A percentile compares a stretch with the other conserved stretches of the same genome.
Evolutionary conservation across 1,140 invertebrate species (phyloP).

Genomic region (Trichomalopsis sarcophagae): DNA sequence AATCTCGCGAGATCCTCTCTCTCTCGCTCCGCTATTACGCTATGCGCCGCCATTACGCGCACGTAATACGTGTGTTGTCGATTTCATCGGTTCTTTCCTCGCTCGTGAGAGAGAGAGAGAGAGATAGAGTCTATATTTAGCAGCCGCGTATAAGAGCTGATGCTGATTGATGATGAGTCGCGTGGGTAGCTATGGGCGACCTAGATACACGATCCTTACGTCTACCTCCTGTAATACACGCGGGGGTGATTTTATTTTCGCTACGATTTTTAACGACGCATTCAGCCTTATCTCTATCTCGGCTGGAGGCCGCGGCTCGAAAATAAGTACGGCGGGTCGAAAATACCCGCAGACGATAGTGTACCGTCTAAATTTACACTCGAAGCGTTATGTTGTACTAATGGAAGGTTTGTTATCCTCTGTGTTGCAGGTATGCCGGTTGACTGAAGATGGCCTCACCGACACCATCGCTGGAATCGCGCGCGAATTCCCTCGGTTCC

Average conservation of each 20-base stretch:
- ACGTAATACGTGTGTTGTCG: conserved; percentile 1
- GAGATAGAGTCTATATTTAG: conserved; percentile 16
- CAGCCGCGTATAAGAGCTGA: background rate
- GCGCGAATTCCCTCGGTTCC: conserved; percentile 92
- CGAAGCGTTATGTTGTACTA: background rate
- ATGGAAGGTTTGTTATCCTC: background rate
- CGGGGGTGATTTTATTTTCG: no score
- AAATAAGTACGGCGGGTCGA: no score
- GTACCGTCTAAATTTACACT: no score
- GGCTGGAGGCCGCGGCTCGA: no score
- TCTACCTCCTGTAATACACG: no score
- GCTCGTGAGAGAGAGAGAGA: no score
- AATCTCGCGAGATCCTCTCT: conserved; percentile 19
- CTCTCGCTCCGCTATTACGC: no score
- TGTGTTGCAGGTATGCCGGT: conserved; percentile 79
- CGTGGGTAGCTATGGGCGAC: background rate
- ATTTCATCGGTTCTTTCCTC: conserved; percentile 26
- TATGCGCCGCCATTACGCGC: background rate
- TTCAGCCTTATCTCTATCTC: no score
- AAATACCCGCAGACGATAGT: no score
- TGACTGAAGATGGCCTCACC: conserved; percentile 87
- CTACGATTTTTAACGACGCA: no score
- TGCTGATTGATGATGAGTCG: background rate
- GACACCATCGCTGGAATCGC: conserved; percentile 93
- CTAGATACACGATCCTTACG: no score